Percentiles rank a stretch among this genome's conserved stretches.
These are phyloP conservation scores for Oncopeltus fasciatus DNA, from an alignment of 1,140 invertebrate species.

Conservation along the genomic window DNA sequence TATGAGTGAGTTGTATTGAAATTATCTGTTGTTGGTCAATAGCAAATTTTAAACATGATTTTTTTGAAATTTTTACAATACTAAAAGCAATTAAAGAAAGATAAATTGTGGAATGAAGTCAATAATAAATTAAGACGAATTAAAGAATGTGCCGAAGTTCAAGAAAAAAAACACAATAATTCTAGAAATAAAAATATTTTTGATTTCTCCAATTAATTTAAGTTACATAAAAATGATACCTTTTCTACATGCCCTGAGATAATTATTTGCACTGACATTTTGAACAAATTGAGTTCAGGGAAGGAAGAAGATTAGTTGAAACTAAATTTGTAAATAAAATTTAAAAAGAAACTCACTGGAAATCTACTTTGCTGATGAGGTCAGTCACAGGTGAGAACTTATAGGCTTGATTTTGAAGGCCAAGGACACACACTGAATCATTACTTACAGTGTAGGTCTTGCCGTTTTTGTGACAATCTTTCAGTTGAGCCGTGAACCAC, in stretches of 20 bases:
- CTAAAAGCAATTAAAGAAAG: too few species aligned
- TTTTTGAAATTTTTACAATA: too few species aligned
- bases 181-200: not conserved
- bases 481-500: conserved; percentile 66
- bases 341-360: conserved; percentile 54
- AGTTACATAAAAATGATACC: not conserved
- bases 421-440: conserved; percentile 48
- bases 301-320: not conserved
- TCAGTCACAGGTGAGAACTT: conserved; percentile 79
- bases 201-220: not conserved
- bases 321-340: not conserved
- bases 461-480: conserved; percentile 44
- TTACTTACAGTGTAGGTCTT: conserved; percentile 28
- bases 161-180: not conserved
- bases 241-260: not conserved
- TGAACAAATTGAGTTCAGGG: not conserved
- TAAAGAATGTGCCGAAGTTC: too few species aligned
- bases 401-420: conserved; percentile 78
- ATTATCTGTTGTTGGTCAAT: too few species aligned
- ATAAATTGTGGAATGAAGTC: too few species aligned
- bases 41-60: too few species aligned
- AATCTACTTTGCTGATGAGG: conserved; percentile 72
- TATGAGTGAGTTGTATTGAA: too few species aligned
- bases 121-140: too few species aligned
- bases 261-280: not conserved